Evolutionary conservation across 2,888 invertebrate species (phyloP).

Genomic region (Xanthorhoe designata): DNA sequence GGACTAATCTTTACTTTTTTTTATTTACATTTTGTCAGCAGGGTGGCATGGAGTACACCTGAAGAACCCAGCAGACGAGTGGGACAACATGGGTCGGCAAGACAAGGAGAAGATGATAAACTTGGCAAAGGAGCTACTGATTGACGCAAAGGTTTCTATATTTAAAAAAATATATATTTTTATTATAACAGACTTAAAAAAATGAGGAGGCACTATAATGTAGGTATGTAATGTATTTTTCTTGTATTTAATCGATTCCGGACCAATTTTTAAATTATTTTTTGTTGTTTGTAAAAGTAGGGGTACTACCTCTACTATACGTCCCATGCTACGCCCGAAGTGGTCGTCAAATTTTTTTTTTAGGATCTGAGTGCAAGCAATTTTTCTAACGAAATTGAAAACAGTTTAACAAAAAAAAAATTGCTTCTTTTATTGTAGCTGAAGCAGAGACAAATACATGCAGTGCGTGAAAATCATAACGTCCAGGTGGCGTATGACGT

Average conservation of each 20-base stretch:
- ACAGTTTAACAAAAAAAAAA: no score
- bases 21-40: not conserved
- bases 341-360: no score
- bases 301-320: no score
- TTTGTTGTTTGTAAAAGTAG: no score
- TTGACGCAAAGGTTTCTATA: constrained; percentile 28
- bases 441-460: constrained; percentile 11
- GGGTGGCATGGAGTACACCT: not conserved
- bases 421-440: constrained; percentile 9
- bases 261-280: no score
- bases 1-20: not conserved
- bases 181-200: no score
- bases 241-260: no score
- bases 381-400: no score
- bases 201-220: no score
- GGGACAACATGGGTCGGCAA: constrained; percentile 9
- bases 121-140: constrained; percentile 17
- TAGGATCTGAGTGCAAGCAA: no score
- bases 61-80: not conserved
- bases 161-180: not conserved
- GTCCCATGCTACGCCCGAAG: no score
- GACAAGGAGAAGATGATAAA: constrained; percentile 20
- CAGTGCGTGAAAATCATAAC: not conserved
- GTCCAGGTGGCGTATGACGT: not conserved
- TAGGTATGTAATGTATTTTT: no score